phyloP scores from a whole-genome alignment of 2,888 invertebrate genomes.

The Yponomeuta evonymella region DNA sequence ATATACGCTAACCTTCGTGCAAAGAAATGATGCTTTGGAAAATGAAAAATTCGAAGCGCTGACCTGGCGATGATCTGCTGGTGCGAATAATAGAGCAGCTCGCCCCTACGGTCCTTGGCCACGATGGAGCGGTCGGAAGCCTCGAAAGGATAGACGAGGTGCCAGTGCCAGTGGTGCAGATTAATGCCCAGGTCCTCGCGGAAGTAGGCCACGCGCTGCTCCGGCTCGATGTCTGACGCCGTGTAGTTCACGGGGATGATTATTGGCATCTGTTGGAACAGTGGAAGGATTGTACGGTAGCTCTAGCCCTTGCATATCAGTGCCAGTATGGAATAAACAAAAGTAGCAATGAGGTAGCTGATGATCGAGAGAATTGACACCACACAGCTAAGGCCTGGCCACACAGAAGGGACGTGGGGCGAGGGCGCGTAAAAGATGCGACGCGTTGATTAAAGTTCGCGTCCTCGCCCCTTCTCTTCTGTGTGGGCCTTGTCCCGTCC shows the following conservation, averaged over 20 bases:
- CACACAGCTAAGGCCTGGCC: too few relatives aligned
- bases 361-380: too few relatives aligned
- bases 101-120: slow-evolving; percentile 84
- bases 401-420: too few relatives aligned
- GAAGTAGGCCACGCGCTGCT: slow-evolving; percentile 89
- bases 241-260: slow-evolving; percentile 85
- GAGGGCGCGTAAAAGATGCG: too few relatives aligned
- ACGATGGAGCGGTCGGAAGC: slow-evolving; percentile 77
- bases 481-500: too few relatives aligned
- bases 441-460: too few relatives aligned
- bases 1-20: slow-evolving; percentile 28
- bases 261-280: slow-evolving; percentile 73
- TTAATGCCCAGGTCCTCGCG: slow-evolving; percentile 90
- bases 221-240: slow-evolving; percentile 83
- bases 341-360: too few relatives aligned
- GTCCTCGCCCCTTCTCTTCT: too few relatives aligned
- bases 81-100: slow-evolving; percentile 89
- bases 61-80: slow-evolving; percentile 81
- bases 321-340: too few relatives aligned
- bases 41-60: neutral
- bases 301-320: too few relatives aligned
- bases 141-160: slow-evolving; percentile 89
- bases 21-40: too few relatives aligned
- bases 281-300: too few relatives aligned
- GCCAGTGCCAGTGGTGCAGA: slow-evolving; percentile 95